Base-by-base conservation (phyloP, 2,113 vertebrate genomes). In the Podarcis raffonei region DNA sequence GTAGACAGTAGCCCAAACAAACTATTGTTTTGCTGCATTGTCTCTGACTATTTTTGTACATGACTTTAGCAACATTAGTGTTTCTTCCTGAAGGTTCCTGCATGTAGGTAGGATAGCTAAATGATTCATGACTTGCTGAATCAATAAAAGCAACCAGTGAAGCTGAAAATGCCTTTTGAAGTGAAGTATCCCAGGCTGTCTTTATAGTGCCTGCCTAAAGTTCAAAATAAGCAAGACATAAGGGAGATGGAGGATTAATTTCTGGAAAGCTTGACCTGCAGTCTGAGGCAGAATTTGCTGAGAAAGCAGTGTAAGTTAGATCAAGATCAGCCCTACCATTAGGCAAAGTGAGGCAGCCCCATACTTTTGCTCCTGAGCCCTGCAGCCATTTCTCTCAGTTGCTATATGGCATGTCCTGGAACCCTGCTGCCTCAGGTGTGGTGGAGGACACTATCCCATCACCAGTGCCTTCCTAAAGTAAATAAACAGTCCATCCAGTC, bases 51-150 rank as follows among this genome's bases (percentile, higher is more conserved):
- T 87, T 93, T 84, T 76, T 91, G 85, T 12, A 91, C 84, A 83
- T 65, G 85, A 89, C 82, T 94, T 95, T 90, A 92, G 92, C 83
- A 94, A 94, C 89, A 94, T 93, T 88, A 79, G 90, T 89, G 90
- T 92, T 94, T 93, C 89, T 92, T 83, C 85, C 86, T 94, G 89
- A 92, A 93, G 76, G 90, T 90, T 90, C 85, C 80, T 93, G 92
- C 90, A 92, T 87, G 94, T 87, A 92, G 90, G 91, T 90, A 95
- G 59, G 90, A 89, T 95, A 89, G 92, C 92, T 96, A 94, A 95
- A 96, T 96, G 91, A 96, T 95, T 96, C 93, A 95, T 95, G 93
- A 95, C 81, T 77, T 90, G 84, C 88, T 92, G 89, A 94, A 95
- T 95, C 94, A 92, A 94, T 95, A 93, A 94, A 92, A 80, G 68